Evolutionary conservation across 2,113 vertebrate genomes (phyloP), one percentile per base, ranked within the genome.

Genomic region (Gobiocypris rarus): DNA sequence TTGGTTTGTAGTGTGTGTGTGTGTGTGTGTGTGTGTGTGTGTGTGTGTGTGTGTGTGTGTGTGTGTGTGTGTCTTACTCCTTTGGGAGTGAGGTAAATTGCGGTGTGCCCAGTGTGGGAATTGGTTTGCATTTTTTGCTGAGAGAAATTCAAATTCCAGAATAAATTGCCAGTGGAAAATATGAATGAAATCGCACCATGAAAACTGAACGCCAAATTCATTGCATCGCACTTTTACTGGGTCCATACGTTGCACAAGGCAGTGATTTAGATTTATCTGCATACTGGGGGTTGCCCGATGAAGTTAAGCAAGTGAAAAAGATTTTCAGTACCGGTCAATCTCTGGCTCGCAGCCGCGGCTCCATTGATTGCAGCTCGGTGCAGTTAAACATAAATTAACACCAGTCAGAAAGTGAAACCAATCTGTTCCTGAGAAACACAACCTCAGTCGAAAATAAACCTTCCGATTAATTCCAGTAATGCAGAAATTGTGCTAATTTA

Each of bases 351-450:
- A 65, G 77, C 80, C 86, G 50, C 83, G 84, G 86, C 81, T 89
- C 91, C 88, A 93, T 91, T 90, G 90, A 95, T 93, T 90, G 87
- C 86, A 90, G 84, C 86, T 87, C 77, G 75, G 56, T 38, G 70
- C 87, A 76, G 89, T 89, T 85, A 91, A 38, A 90, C 91, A 92
- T 93, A 93, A 93, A 94, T 94, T 92, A 91, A 85, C 93, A 91
- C 87, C 83, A 24, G 86, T 86, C 90, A 89, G 91, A 52, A 54
- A 88, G 86, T 69, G 90, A 92, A 93, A 87, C 87, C 79, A 81
- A 74, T 83, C 88, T 85, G 84, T 71, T 75, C 78, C 79, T 67
- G 26, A 24, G 84, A 43, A 84, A 89, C 89, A 84, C 82, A 87
- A 91, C 85, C 67, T 82, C 83, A 88, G 80, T 78, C 14, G 65